Percentiles rank a stretch among this genome's conserved stretches.
Evolutionary conservation across 2,113 vertebrate genomes (phyloP).

Genomic region (Phylloscopus whistleri): DNA sequence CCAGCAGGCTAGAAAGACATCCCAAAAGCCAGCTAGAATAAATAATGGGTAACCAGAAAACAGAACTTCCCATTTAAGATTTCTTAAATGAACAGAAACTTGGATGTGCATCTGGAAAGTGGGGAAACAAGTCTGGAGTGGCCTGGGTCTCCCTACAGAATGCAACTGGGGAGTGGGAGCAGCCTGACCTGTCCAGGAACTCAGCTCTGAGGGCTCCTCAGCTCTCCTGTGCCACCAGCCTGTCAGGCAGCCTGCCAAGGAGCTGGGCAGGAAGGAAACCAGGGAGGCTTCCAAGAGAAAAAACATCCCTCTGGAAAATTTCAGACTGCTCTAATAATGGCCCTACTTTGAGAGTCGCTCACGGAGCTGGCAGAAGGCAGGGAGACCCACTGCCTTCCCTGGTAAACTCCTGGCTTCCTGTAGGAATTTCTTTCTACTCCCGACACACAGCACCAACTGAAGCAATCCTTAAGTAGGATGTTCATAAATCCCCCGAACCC

Average conservation of each 20-base stretch:
- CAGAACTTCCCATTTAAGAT: neutral
- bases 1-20: neutral
- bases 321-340: constrained; percentile 21
- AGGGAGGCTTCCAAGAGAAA: constrained; percentile 40
- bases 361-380: neutral
- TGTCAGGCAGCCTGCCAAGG: constrained; percentile 23
- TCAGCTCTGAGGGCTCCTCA: neutral
- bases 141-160: neutral
- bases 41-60: neutral
- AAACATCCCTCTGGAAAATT: constrained; percentile 49
- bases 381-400: neutral
- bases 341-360: neutral
- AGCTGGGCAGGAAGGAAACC: constrained; percentile 53
- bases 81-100: neutral
- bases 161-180: neutral
- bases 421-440: neutral
- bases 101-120: neutral
- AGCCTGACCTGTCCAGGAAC: neutral
- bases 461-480: neutral
- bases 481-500: neutral
- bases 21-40: neutral
- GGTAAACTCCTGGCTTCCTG: neutral
- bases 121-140: neutral
- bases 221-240: constrained; percentile 23
- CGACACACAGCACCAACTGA: neutral